Conservation (phyloP, 2,888 invertebrate species). For the Drosophila recens region DNA sequence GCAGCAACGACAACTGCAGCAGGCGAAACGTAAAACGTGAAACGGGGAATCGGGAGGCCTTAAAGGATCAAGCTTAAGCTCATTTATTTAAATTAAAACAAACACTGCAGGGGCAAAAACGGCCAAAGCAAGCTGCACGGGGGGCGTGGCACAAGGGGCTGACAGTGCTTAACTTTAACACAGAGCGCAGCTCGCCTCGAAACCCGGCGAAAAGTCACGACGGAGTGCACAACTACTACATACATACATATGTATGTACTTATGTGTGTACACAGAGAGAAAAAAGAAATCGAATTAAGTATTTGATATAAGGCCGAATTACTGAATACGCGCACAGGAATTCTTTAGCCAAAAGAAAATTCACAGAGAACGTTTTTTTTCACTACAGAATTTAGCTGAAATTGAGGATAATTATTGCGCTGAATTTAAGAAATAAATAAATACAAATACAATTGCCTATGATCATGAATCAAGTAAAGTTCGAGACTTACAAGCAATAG, state of each 20-base stretch:
- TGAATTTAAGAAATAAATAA: too few species aligned
- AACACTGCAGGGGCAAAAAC: conserved; percentile 75
- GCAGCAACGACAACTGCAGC: conserved; percentile 30
- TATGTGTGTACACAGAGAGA: not conserved
- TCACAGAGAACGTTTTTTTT: too few species aligned
- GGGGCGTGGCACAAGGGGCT: conserved; percentile 4
- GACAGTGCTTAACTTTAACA: conserved; percentile 13
- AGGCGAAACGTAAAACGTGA: conserved; percentile 17
- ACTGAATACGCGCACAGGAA: too few species aligned
- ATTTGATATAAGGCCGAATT: too few species aligned
- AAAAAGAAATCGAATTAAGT: not conserved
- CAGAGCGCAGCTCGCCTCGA: conserved; percentile 9
- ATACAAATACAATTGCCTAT: too few species aligned
- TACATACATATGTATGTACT: not conserved
- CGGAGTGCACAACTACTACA: conserved; percentile 50
- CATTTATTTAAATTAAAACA: conserved; percentile 84
- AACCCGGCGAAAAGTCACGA: conserved; percentile 29
- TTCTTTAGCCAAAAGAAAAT: too few species aligned
- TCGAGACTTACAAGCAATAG: too few species aligned
- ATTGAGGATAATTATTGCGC: too few species aligned
- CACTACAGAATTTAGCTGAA: too few species aligned
- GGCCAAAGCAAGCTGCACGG: conserved; percentile 38
- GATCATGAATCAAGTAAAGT: too few species aligned
- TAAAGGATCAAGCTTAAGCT: conserved; percentile 82
- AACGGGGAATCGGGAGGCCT: conserved; percentile 50